Percentiles rank a stretch among this genome's conserved stretches.
These are phyloP conservation scores for Crotalus viridis DNA, from an alignment of 2,113 vertebrate species.

Conservation along the genomic window DNA sequence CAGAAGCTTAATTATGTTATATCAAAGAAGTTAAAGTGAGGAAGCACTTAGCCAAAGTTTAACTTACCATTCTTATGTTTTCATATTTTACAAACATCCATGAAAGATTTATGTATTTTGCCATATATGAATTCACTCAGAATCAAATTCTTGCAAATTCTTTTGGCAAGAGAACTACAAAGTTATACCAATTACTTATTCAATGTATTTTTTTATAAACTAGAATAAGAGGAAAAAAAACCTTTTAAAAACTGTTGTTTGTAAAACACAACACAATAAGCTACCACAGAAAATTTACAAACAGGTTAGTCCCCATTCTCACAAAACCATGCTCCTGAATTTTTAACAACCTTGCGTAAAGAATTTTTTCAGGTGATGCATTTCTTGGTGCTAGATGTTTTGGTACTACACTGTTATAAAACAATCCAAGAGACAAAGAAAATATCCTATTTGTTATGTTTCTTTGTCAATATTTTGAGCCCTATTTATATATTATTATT, in stretches of 20 bases:
- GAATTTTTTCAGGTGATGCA: background rate
- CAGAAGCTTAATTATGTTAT: conserved; percentile 19
- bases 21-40: conserved; percentile 24
- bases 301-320: background rate
- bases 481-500: background rate
- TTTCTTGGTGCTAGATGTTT: background rate
- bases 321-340: background rate
- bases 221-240: background rate
- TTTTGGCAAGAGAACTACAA: background rate
- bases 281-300: background rate
- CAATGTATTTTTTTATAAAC: background rate
- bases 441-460: background rate
- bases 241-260: background rate
- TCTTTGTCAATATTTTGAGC: background rate
- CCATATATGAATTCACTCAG: conserved; percentile 2
- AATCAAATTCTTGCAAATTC: conserved; percentile 7
- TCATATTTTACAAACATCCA: background rate
- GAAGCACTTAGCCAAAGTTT: conserved; percentile 16
- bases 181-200: background rate
- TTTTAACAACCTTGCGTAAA: background rate
- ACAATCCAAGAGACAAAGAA: background rate
- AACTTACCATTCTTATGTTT: conserved; percentile 21
- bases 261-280: background rate
- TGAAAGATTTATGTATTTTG: conserved; percentile 25
- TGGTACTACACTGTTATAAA: background rate